phyloP scores from a whole-genome alignment of 2,888 invertebrate genomes.

The Cantharis rufa region DNA sequence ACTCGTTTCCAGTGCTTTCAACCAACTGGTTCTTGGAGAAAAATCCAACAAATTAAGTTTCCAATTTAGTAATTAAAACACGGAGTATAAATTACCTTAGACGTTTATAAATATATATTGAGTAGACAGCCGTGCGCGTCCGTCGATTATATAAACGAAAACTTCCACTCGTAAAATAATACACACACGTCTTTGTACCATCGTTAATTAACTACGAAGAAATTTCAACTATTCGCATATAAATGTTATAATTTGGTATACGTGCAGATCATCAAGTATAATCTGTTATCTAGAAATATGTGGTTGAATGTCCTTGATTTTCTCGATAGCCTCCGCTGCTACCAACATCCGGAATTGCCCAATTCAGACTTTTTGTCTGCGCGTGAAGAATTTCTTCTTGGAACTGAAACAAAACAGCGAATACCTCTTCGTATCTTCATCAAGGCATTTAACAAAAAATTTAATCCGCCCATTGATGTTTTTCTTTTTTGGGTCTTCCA shows the following conservation, averaged over 20 bases:
- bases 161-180: background rate
- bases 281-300: conserved; percentile 4
- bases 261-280: conserved; percentile 2
- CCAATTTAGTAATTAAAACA: background rate
- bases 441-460: background rate
- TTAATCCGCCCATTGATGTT: background rate
- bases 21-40: background rate
- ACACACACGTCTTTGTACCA: background rate
- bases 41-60: background rate
- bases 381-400: background rate
- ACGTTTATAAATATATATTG: conserved; percentile 17
- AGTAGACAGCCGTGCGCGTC: background rate
- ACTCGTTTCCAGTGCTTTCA: background rate
- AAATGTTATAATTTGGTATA: background rate
- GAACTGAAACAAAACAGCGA: background rate
- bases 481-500: background rate
- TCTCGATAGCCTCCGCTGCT: background rate
- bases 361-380: conserved; percentile 4
- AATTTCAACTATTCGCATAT: background rate
- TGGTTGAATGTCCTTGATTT: conserved; percentile 3
- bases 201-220: background rate
- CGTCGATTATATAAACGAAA: background rate
- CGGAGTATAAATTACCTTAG: background rate
- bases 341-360: conserved; percentile 1
- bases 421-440: background rate